Base-by-base conservation (phyloP, 2,888 invertebrate species). In the Metacarcinus magister region DNA sequence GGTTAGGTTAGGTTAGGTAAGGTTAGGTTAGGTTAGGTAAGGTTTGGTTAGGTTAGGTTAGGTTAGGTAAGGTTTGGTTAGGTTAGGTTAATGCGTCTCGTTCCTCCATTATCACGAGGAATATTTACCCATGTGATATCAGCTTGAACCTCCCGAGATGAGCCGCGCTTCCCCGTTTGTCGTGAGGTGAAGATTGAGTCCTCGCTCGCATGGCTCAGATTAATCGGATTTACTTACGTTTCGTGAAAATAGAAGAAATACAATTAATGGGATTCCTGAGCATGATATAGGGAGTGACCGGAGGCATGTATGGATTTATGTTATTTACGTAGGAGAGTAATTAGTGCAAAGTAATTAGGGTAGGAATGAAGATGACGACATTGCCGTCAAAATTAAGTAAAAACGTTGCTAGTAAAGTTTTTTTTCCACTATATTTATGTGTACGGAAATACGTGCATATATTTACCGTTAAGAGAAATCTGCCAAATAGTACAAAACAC, bases 121-220 rank as follows among this genome's bases (percentile, higher is more conserved):
- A 60, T 67, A 16, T 32, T 82, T 82, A 82, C 32, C 32, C 7
- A 28, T 82, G 82, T 82, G 8, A 13, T 67, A 67, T 67, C 19
- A 67, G 67, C 19, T 19, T 67, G 13, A 3, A 16, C 67, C 23
- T 67, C 67, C 3, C 3, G 48, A 67, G 67, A 16, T 10, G 16
- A 67, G 67, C 82, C 28, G 0, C 32, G 32, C 32, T 82, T 8
- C 28, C 32, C 32, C 82, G 32, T 13, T 10, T 13, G 82, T 82
- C 82, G 82, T 82, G 82, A 82, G 13, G 82, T 32, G 32, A 13
- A 82, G 82, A 82, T 82, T 82, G 82, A 82, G 82, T 82, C 82
- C 82, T 82, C 82, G 32, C 82, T 54, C 54, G 10, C 54, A 32
- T 13, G 10, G 13, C 5, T 28, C 82, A 28, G 32, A 82, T 82